Conservation (phyloP, 2,888 invertebrate species). For the Rotaria sp. region DNA sequence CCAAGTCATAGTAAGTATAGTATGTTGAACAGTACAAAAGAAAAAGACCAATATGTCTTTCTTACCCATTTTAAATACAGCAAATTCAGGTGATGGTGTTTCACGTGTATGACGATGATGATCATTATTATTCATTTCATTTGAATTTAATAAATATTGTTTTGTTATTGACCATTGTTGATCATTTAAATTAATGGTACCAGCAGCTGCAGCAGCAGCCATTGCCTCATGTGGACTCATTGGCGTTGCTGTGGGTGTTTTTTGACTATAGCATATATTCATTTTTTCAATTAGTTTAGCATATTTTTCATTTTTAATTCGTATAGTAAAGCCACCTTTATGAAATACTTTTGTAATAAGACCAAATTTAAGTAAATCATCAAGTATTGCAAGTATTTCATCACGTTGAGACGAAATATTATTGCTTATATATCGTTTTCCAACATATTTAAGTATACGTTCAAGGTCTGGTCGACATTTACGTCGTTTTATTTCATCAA, state of each 20-base stretch:
- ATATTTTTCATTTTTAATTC: slow-evolving; percentile 28
- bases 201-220: background rate
- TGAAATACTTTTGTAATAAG: slow-evolving; percentile 22
- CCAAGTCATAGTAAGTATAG: background rate
- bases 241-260: background rate
- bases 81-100: background rate
- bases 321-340: slow-evolving; percentile 18
- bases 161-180: background rate
- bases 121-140: slow-evolving; percentile 10
- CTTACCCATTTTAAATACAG: slow-evolving; percentile 1
- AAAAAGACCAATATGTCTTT: background rate
- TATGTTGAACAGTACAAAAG: background rate
- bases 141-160: slow-evolving; percentile 24
- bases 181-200: background rate
- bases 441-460: slow-evolving; percentile 23
- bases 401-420: background rate
- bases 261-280: slow-evolving; percentile 6
- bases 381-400: slow-evolving; percentile 1
- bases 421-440: background rate
- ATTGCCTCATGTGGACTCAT: background rate
- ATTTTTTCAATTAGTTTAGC: slow-evolving; percentile 18
- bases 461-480: slow-evolving; percentile 24
- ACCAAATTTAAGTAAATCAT: slow-evolving; percentile 23
- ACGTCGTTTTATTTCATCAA: slow-evolving; percentile 25
- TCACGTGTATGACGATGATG: background rate